A percentile compares a stretch with the other conserved stretches of the same genome.
Conservation (phyloP, 2,113 vertebrate genomes). For the Neopipo cinnamomea region DNA sequence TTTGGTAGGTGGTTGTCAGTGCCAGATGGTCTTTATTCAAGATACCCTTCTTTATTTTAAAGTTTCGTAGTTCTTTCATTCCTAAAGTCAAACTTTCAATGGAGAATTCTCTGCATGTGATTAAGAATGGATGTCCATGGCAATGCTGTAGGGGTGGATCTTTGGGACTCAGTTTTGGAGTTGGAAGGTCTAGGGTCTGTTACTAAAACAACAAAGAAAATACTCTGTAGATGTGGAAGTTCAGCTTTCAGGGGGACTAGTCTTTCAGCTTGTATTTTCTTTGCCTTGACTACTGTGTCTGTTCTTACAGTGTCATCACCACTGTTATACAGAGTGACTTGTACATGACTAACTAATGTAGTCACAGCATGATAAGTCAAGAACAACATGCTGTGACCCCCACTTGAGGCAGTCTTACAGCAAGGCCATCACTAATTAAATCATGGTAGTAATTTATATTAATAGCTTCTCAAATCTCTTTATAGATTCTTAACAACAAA, state of each 20-base stretch:
- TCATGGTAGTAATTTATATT: neutral
- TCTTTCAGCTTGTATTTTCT: neutral
- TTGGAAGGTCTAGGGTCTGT: neutral
- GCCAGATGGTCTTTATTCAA: neutral
- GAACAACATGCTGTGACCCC: neutral
- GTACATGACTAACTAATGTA: neutral
- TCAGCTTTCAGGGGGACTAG: neutral
- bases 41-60: neutral
- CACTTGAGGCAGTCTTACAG: neutral
- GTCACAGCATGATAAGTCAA: neutral
- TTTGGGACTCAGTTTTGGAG: neutral
- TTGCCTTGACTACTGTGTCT: neutral
- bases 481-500: neutral
- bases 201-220: neutral
- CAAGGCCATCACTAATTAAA: neutral
- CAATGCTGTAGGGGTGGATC: neutral
- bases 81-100: neutral
- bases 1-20: neutral
- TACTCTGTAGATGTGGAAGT: neutral
- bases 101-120: accelerated
- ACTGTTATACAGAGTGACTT: neutral
- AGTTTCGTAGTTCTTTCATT: neutral
- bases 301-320: neutral
- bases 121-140: neutral
- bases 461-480: neutral